Evolutionary conservation across 2,888 invertebrate genomes (phyloP).

Genomic region (Sabatieria punctata): DNA sequence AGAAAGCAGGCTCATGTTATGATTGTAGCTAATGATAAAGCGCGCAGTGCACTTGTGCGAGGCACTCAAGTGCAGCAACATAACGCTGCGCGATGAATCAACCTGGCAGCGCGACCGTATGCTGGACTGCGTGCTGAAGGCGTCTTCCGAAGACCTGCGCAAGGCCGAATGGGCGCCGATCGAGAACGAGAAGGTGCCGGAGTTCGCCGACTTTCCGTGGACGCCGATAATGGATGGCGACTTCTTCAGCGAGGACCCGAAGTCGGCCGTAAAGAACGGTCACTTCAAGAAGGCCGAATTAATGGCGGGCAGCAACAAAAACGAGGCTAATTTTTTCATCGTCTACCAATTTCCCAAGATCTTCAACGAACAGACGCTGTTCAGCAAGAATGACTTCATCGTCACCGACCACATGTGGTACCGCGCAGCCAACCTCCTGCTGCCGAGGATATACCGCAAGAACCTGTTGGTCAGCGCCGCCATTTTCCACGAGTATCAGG

Average conservation of each 20-base stretch:
- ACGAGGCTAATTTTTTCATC: conserved; percentile 84
- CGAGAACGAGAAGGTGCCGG: too few species aligned
- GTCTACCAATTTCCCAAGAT: conserved; percentile 55
- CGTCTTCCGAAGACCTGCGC: conserved; percentile 15
- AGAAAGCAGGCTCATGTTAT: too few species aligned
- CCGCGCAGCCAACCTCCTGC: conserved; percentile 19
- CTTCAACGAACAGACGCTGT: conserved; percentile 23
- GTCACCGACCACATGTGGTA: conserved; percentile 22
- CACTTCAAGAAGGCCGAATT: conserved; percentile 83
- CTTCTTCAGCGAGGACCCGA: conserved; percentile 58
- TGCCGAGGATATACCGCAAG: conserved; percentile 21
- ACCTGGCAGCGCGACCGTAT: background rate
- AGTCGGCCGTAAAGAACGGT: conserved; percentile 51
- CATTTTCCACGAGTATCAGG: conserved; percentile 77
- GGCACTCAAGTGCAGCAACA: background rate
- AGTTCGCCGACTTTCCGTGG: conserved; percentile 56
- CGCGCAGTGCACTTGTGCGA: background rate
- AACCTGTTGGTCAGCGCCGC: conserved; percentile 52
- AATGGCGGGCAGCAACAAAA: conserved; percentile 73
- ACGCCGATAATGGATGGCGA: conserved; percentile 81
- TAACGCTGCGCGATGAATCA: conserved; percentile 4
- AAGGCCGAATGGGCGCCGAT: conserved; percentile 25
- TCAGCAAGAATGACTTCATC: conserved; percentile 25
- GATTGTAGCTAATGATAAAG: too few species aligned
- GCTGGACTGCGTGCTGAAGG: conserved; percentile 6